These are phyloP conservation scores for Boloria selene DNA, from an alignment of 2,888 invertebrate species.

Conservation along the genomic window DNA sequence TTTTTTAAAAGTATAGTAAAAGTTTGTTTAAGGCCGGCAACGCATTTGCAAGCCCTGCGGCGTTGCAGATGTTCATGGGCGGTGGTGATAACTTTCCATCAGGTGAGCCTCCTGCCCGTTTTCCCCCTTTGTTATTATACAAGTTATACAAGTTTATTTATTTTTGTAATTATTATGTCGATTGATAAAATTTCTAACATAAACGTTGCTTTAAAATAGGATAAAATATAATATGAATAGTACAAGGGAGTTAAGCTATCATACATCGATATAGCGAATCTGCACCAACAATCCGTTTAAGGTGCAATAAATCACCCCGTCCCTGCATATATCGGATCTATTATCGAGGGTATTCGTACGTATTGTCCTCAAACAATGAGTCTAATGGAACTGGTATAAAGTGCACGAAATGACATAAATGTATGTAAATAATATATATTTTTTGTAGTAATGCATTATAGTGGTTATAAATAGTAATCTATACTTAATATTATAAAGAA, in stretches of 20 bases:
- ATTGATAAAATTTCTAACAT: background rate
- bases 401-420: slow-evolving; percentile 3
- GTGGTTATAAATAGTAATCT: too few species aligned
- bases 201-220: slow-evolving; percentile 8
- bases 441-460: background rate
- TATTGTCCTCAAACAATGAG: slow-evolving; percentile 44
- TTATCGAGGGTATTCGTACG: slow-evolving; percentile 69
- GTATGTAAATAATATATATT: background rate
- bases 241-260: slow-evolving; percentile 25
- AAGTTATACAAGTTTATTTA: too few species aligned
- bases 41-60: too few species aligned
- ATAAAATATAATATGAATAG: background rate
- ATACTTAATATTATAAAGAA: too few species aligned
- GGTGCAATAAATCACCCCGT: slow-evolving; percentile 72
- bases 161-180: too few species aligned
- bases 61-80: too few species aligned
- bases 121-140: too few species aligned
- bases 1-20: too few species aligned
- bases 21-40: too few species aligned
- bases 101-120: too few species aligned
- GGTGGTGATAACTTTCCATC: too few species aligned
- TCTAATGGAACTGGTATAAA: slow-evolving; percentile 9
- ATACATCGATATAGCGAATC: slow-evolving; percentile 50
- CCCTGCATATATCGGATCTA: slow-evolving; percentile 58
- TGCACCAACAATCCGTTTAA: slow-evolving; percentile 71